Evolutionary conservation across 1,140 invertebrate species (phyloP).

Genomic region (Drosophila hydei): DNA sequence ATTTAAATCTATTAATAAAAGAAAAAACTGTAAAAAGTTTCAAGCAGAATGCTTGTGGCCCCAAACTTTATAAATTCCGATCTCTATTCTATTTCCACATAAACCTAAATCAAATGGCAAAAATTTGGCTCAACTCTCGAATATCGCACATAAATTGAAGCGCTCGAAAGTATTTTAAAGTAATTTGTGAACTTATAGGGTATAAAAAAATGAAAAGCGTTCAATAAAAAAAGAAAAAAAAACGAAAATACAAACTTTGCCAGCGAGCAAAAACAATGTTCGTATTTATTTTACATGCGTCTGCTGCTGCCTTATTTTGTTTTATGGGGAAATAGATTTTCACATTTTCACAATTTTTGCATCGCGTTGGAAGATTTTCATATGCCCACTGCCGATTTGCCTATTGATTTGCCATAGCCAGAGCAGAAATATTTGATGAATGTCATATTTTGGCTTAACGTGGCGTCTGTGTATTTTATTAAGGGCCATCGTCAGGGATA

Average conservation of each 20-base stretch:
- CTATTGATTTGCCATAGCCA: constrained; percentile 70
- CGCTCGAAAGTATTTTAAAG: constrained; percentile 68
- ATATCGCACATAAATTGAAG: constrained; percentile 59
- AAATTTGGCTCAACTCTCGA: constrained; percentile 29
- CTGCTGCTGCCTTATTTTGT: constrained; percentile 43
- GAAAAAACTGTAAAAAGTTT: not conserved
- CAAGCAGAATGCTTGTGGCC: not conserved
- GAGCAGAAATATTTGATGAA: constrained; percentile 63
- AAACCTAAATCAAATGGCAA: not conserved
- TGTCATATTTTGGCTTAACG: constrained; percentile 55
- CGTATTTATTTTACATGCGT: constrained; percentile 21
- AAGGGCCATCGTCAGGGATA: constrained; percentile 15
- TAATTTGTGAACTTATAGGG: constrained; percentile 67
- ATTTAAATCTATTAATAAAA: no score
- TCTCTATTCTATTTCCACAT: not conserved
- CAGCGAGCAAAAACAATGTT: constrained; percentile 65
- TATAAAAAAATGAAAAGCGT: constrained; percentile 32
- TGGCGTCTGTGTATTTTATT: constrained; percentile 25
- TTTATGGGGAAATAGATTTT: constrained; percentile 63
- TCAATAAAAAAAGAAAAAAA: constrained; percentile 46
- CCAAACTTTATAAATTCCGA: not conserved
- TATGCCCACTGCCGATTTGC: constrained; percentile 65
- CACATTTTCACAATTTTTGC: constrained; percentile 37
- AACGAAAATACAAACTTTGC: constrained; percentile 62
- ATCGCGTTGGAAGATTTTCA: constrained; percentile 30